phyloP scores from a whole-genome alignment of 2,888 invertebrate genomes.

The Platycheirus rosarum region DNA sequence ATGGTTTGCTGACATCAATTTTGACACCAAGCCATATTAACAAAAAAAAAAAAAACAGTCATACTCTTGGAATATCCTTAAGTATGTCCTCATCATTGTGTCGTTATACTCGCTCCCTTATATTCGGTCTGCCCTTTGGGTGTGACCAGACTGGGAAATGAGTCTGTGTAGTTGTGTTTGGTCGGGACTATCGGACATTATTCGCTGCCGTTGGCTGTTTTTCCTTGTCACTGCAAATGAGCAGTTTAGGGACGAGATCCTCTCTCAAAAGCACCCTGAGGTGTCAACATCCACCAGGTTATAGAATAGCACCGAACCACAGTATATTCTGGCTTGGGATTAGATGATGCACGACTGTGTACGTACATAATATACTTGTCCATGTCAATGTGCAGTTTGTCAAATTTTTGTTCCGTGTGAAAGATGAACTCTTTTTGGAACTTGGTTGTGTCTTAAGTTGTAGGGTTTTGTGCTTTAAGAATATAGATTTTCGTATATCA shows the following conservation, averaged over 20 bases:
- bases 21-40: slow-evolving; percentile 46
- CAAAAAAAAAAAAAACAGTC: slow-evolving; percentile 28
- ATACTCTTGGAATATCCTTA: not conserved
- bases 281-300: not conserved
- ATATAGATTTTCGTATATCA: slow-evolving; percentile 14
- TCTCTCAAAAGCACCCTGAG: slow-evolving; percentile 38
- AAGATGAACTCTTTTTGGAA: slow-evolving; percentile 58
- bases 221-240: slow-evolving; percentile 73
- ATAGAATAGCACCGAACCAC: not conserved
- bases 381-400: slow-evolving; percentile 41
- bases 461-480: not conserved
- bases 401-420: slow-evolving; percentile 66
- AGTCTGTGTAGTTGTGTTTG: slow-evolving; percentile 3
- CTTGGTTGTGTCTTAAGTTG: not conserved
- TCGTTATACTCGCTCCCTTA: not conserved
- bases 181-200: slow-evolving; percentile 53
- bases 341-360: slow-evolving; percentile 50
- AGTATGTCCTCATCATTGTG: not conserved
- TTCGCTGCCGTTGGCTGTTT: slow-evolving; percentile 64
- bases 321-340: slow-evolving; percentile 27
- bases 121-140: slow-evolving; percentile 16
- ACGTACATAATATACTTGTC: not conserved
- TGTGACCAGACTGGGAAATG: slow-evolving; percentile 27
- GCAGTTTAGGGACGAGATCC: slow-evolving; percentile 59
- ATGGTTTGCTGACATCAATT: slow-evolving; percentile 38